These are phyloP conservation scores for Torymus tubicola DNA, from an alignment of 2,888 invertebrate species.

Conservation along the genomic window DNA sequence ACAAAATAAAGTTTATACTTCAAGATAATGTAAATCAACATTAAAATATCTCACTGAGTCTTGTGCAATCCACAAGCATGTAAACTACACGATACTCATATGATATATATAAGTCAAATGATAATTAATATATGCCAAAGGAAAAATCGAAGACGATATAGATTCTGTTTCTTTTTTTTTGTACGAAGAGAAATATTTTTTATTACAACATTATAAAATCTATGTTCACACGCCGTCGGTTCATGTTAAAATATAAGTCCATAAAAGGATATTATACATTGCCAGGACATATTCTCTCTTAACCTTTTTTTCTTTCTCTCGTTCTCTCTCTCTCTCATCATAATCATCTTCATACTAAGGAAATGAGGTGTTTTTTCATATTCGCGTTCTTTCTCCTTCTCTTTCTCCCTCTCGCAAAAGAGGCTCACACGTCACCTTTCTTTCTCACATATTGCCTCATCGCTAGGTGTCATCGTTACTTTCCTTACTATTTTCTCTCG, in stretches of 20 bases:
- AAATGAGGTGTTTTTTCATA: neutral
- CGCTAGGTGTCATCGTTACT: no score
- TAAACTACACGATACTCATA: slow-evolving; percentile 1
- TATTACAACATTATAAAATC: slow-evolving; percentile 76
- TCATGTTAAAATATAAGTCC: slow-evolving; percentile 64
- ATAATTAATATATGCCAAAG: slow-evolving; percentile 32
- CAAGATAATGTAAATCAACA: no score
- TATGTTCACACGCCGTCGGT: slow-evolving; percentile 67
- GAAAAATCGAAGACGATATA: slow-evolving; percentile 17
- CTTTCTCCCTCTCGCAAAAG: slow-evolving; percentile 60
- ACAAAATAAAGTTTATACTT: no score
- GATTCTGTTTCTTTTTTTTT: slow-evolving; percentile 17
- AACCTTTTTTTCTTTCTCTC: neutral
- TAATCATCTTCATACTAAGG: neutral
- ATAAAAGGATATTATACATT: slow-evolving; percentile 61
- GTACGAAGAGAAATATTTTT: slow-evolving; percentile 69
- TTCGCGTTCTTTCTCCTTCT: neutral
- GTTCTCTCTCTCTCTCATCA: neutral
- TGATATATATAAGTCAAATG: neutral
- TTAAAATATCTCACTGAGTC: neutral
- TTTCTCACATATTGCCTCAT: slow-evolving; percentile 65
- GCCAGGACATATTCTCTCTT: slow-evolving; percentile 8
- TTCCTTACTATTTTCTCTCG: neutral
- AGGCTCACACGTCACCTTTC: no score
- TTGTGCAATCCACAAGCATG: neutral